phyloP scores from a whole-genome alignment of 2,888 invertebrate genomes.

The Phyllotreta cruciferae region DNA sequence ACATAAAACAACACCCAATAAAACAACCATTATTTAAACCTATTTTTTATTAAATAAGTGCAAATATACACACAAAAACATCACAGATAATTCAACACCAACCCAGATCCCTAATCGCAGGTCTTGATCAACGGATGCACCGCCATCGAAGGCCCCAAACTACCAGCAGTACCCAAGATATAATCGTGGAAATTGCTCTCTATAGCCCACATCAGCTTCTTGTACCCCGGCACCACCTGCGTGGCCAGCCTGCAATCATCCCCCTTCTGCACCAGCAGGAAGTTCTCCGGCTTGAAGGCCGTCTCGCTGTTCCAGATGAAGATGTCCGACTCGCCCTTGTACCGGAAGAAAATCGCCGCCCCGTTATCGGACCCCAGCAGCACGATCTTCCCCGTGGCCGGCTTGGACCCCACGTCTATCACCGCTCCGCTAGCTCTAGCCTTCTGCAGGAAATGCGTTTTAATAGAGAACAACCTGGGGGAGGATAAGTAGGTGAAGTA shows the following conservation, averaged over 20 bases:
- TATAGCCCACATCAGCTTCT: conserved; percentile 67
- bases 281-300: conserved; percentile 64
- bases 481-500: conserved; percentile 67
- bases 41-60: too few species aligned
- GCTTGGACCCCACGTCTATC: conserved; percentile 64
- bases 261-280: conserved; percentile 67
- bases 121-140: conserved; percentile 68
- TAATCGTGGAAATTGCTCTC: conserved; percentile 74
- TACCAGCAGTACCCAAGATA: conserved; percentile 66
- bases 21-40: too few species aligned
- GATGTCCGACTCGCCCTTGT: conserved; percentile 68
- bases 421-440: conserved; percentile 66
- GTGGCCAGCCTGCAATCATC: conserved; percentile 68
- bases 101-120: conserved; percentile 50
- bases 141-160: conserved; percentile 67
- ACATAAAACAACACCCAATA: too few species aligned
- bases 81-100: conserved; percentile 38
- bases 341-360: conserved; percentile 67
- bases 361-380: conserved; percentile 69
- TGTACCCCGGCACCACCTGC: conserved; percentile 66
- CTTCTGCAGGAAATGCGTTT: conserved; percentile 62
- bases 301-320: conserved; percentile 71
- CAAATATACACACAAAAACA: conserved; percentile 32
- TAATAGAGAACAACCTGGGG: conserved; percentile 65
- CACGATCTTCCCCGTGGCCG: conserved; percentile 61